Evolutionary conservation across 2,113 vertebrate species (phyloP), one percentile per base, ranked within the genome.

Genomic region (Oncorhynchus gorbuscha): DNA sequence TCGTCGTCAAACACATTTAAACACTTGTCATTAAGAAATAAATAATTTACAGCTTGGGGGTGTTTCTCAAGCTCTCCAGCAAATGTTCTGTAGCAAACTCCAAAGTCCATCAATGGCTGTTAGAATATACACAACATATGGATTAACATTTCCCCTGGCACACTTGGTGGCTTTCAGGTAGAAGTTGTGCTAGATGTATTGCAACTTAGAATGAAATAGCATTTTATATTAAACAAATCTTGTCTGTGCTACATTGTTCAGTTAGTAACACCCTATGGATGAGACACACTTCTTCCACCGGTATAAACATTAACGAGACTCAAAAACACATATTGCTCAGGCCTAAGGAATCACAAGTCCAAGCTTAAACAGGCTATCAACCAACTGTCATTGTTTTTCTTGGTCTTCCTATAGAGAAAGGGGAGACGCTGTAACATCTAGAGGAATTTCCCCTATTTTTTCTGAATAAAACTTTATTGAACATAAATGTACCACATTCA

Each of bases 61-160:
- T 88, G 76, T 1, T 30, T 20, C 62, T 92, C 92, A 4, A 94
- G 90, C 8, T 74, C 71, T 11, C 79, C 92, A 3, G 3, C 0
- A 14, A 74, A 88, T 0, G 80, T 89, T 81, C 91, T 94, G 81
- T 92, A 94, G 71, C 92, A 93, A 64, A 90, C 45, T 1, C 72
- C 76, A n/a, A 93, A 94, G 82, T 94, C 93, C 0, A 94, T 91
- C 75, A 92, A 64, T 3, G 93, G 92, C 93, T 94, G 85, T 78
- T 79, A 61, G 77, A 76, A 32, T 62, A 62, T 3, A 11, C 20
- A 62, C 18, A 62, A 62, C 22, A 62, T 9, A 62, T 1, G 2
- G 6, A 22, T n/a, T 16, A 8, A 22, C 62, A 4, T 68, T 72
- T 28, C 51, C 80, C 26, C 32, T 81, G 32, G 80, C 1, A 48